Percentiles rank a stretch among this genome's conserved stretches.
phyloP scores from a whole-genome alignment of 2,888 invertebrate species.

The Lasioglossum vierecki region DNA sequence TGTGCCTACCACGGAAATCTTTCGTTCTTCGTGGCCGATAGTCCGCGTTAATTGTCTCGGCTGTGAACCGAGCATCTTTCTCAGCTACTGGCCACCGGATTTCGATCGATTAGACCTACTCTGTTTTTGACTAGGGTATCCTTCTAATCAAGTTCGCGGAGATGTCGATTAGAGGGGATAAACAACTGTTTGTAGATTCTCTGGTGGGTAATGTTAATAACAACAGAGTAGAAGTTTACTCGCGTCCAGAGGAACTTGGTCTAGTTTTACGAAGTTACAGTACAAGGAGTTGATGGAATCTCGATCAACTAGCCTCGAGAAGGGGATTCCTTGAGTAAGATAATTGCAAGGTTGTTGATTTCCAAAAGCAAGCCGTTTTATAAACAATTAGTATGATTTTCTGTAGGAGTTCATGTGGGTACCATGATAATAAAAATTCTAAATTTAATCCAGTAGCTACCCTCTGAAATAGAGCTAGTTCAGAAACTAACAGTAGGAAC shows the following conservation, averaged over 20 bases:
- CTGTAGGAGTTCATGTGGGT: too few relatives aligned
- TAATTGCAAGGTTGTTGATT: too few relatives aligned
- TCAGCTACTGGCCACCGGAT: not conserved
- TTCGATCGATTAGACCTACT: not conserved
- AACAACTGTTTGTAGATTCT: not conserved
- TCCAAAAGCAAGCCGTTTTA: too few relatives aligned
- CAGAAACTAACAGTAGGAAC: too few relatives aligned
- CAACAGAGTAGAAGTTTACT: not conserved
- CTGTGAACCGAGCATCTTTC: not conserved
- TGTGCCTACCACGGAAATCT: conserved; percentile 33
- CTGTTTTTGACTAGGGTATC: not conserved
- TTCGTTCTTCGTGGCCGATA: not conserved
- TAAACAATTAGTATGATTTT: too few relatives aligned
- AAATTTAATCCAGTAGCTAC: too few relatives aligned
- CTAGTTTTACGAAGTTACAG: too few relatives aligned
- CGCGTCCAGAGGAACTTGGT: not conserved
- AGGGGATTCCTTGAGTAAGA: not conserved
- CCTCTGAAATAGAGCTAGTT: too few relatives aligned
- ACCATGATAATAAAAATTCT: too few relatives aligned
- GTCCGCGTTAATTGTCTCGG: not conserved
- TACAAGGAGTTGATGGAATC: not conserved
- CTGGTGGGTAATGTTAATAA: not conserved
- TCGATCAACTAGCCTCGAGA: not conserved
- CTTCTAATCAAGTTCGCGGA: not conserved
- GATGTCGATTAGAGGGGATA: not conserved